A percentile compares a stretch with the other conserved stretches of the same genome.
phyloP scores from a whole-genome alignment of 1,140 invertebrate species.

The Maconellicoccus hirsutus region DNA sequence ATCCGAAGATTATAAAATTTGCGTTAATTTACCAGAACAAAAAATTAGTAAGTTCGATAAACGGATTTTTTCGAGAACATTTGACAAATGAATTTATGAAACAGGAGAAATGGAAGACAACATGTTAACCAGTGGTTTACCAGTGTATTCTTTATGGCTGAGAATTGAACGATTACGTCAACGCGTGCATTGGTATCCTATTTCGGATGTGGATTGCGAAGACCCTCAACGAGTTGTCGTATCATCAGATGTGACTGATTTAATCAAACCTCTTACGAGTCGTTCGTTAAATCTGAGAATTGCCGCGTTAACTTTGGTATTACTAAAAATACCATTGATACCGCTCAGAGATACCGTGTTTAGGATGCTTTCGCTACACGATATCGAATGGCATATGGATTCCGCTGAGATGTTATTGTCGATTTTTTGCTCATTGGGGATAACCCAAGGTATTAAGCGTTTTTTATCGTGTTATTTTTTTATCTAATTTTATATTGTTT shows the following conservation, averaged over 20 bases:
- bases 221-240: slow-evolving; percentile 49
- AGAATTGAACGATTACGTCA: slow-evolving; percentile 49
- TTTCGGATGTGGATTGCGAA: slow-evolving; percentile 34
- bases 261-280: slow-evolving; percentile 49
- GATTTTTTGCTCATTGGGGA: background rate
- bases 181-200: slow-evolving; percentile 46
- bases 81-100: slow-evolving; percentile 20
- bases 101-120: slow-evolving; percentile 47
- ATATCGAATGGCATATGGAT: slow-evolving; percentile 12
- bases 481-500: background rate
- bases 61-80: background rate
- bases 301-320: background rate
- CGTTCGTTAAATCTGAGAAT: slow-evolving; percentile 17
- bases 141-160: slow-evolving; percentile 52
- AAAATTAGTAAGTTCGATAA: background rate
- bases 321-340: slow-evolving; percentile 1
- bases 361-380: background rate
- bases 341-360: slow-evolving; percentile 4
- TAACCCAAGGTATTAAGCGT: background rate
- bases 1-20: background rate
- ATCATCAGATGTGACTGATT: slow-evolving; percentile 47
- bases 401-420: background rate
- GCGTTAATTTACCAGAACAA: background rate
- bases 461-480: background rate
- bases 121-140: slow-evolving; percentile 47